Conservation (phyloP, 2,888 invertebrate species). For the Agriotes lineatus region DNA sequence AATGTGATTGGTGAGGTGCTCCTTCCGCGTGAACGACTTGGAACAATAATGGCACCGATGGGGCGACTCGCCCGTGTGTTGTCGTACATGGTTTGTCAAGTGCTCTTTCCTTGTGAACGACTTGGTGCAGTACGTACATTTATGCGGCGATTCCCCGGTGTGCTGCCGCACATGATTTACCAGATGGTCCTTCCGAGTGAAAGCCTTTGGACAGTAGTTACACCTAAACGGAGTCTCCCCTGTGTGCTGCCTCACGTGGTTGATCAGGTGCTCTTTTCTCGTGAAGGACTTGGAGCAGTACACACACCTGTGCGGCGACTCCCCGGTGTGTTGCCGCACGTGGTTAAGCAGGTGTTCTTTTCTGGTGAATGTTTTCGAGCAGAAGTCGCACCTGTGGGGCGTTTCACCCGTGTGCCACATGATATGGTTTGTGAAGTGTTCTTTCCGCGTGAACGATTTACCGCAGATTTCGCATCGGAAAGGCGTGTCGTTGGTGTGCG, state of each 20-base stretch:
- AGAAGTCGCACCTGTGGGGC: conserved; percentile 83
- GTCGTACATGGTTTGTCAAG: conserved; percentile 86
- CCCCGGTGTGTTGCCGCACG: conserved; percentile 83
- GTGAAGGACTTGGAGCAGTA: conserved; percentile 91
- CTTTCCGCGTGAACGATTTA: conserved; percentile 89
- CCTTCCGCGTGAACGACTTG: conserved; percentile 88
- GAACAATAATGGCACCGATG: conserved; percentile 88
- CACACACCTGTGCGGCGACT: conserved; percentile 87
- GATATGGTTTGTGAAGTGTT: conserved; percentile 91
- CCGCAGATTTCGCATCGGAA: conserved; percentile 86
- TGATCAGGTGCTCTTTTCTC: conserved; percentile 86
- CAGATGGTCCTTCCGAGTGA: conserved; percentile 86
- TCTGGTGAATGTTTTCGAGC: conserved; percentile 83
- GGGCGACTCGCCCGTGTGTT: conserved; percentile 90
- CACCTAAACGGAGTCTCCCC: conserved; percentile 84
- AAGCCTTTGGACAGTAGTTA: conserved; percentile 87
- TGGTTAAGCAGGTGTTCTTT: conserved; percentile 84
- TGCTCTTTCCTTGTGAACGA: conserved; percentile 86
- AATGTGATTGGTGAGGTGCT: conserved; percentile 88
- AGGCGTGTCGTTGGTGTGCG: conserved; percentile 89
- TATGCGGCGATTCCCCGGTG: conserved; percentile 81
- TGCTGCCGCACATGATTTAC: conserved; percentile 80
- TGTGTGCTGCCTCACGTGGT: conserved; percentile 86
- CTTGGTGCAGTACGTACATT: conserved; percentile 82
- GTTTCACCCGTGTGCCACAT: conserved; percentile 89